These are phyloP conservation scores for Bombylius discolor DNA, from an alignment of 2,888 invertebrate species.

Conservation along the genomic window DNA sequence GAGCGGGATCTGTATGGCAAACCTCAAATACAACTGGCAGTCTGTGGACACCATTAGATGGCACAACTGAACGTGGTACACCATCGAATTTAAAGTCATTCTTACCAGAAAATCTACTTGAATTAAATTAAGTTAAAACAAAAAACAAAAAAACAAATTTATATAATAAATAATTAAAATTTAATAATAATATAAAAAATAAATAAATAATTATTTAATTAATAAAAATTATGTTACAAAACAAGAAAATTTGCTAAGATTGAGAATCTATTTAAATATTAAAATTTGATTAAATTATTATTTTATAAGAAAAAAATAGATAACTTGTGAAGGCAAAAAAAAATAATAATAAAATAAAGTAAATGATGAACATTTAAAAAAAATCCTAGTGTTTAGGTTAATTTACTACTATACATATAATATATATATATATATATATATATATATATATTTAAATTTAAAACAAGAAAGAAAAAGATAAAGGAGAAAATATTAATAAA, in stretches of 20 bases:
- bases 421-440: neutral
- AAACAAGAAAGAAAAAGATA: no score
- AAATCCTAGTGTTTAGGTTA: neutral
- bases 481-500: no score
- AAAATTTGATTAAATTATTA: neutral
- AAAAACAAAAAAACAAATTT: neutral
- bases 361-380: neutral
- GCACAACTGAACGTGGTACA: slow-evolving; percentile 67
- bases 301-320: neutral
- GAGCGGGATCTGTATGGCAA: slow-evolving; percentile 38
- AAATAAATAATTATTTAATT: neutral
- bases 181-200: neutral
- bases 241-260: neutral
- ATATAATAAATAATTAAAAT: no score
- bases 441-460: neutral
- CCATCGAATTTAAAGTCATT: slow-evolving; percentile 77
- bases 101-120: slow-evolving; percentile 77
- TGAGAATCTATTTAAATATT: neutral
- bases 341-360: no score
- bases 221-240: neutral
- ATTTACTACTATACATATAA: neutral
- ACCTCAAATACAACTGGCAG: slow-evolving; percentile 31
- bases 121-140: slow-evolving; percentile 53
- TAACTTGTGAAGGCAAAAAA: neutral
- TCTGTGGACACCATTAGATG: slow-evolving; percentile 52